phyloP scores from a whole-genome alignment of 2,797 vertebrate species.

The Anableps anableps region DNA sequence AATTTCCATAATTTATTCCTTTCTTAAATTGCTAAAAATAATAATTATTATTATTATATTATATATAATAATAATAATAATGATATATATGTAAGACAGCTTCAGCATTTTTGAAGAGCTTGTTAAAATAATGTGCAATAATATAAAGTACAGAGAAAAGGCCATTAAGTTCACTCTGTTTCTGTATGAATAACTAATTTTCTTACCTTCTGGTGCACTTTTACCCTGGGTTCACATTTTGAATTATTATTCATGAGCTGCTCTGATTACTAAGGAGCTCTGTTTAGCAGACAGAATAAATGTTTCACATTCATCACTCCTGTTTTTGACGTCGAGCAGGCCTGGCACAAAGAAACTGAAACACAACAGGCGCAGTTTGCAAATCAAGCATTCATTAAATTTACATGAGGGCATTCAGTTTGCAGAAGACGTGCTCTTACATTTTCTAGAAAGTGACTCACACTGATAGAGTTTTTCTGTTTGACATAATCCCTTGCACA shows the following conservation, averaged over 20 bases:
- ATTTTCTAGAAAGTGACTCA: constrained; percentile 15
- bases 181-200: not conserved
- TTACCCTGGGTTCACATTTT: not conserved
- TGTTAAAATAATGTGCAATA: not conserved
- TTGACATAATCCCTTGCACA: constrained; percentile 10
- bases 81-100: not conserved
- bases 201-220: not conserved
- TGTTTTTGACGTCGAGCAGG: not conserved
- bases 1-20: no score
- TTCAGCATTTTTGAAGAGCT: not conserved
- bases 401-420: not conserved
- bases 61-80: no score
- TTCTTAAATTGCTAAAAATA: no score
- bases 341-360: not conserved
- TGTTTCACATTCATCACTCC: not conserved
- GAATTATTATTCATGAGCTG: not conserved
- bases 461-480: constrained; percentile 23
- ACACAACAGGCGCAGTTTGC: not conserved
- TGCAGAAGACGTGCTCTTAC: constrained; percentile 9
- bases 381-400: not conserved
- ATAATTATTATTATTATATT: no score
- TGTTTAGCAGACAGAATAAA: constrained; percentile 5
- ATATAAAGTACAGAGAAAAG: not conserved
- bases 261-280: not conserved
- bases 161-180: not conserved